Conservation (phyloP, 1,140 invertebrate species). For the Drosophila tristis region DNA sequence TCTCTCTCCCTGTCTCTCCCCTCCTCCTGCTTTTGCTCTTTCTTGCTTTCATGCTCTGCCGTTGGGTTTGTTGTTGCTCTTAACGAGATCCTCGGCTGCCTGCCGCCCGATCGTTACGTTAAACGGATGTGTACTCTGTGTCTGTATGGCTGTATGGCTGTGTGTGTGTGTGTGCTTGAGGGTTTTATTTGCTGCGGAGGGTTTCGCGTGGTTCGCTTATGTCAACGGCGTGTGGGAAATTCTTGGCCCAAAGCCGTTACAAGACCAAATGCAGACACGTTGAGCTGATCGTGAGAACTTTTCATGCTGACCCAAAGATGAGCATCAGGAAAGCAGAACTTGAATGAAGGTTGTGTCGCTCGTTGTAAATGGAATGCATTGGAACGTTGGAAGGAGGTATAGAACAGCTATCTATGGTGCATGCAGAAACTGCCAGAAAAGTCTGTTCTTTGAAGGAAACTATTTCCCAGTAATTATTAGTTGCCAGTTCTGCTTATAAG, state of each 20-base stretch:
- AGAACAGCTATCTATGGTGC: no score
- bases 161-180: constrained; percentile 27
- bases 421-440: no score
- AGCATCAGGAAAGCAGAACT: constrained; percentile 58
- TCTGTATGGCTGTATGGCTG: not conserved
- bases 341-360: constrained; percentile 2
- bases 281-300: constrained; percentile 63
- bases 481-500: no score
- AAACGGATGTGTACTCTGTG: constrained; percentile 50
- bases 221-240: constrained; percentile 56
- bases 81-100: constrained; percentile 35
- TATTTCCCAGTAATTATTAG: no score
- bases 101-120: constrained; percentile 49
- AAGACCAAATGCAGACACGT: constrained; percentile 22
- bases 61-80: constrained; percentile 11
- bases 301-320: constrained; percentile 29
- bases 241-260: constrained; percentile 60
- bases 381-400: no score
- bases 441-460: no score
- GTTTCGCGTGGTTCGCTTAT: constrained; percentile 51
- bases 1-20: constrained; percentile 6
- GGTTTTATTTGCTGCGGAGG: constrained; percentile 24
- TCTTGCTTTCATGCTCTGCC: no score
- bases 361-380: no score
- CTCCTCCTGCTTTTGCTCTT: no score